phyloP scores from a whole-genome alignment of 2,797 vertebrate species.

The Manis pentadactyla region DNA sequence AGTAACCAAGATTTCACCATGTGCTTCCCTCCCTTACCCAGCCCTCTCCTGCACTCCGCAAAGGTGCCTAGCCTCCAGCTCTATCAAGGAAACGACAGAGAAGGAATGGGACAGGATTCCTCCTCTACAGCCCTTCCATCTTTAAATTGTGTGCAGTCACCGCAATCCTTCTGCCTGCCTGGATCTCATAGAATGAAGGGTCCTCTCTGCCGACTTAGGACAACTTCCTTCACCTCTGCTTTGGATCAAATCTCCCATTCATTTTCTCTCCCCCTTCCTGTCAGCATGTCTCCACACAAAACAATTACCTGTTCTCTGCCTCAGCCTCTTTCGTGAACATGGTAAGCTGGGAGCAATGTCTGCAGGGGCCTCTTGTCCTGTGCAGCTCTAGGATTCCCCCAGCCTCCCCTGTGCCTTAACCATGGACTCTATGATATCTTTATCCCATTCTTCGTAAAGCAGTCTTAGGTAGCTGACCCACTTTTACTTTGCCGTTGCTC shows the following conservation, averaged over 20 bases:
- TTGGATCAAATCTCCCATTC: background rate
- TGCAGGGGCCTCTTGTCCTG: rapidly evolving
- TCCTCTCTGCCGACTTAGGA: background rate
- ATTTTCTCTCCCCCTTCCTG: background rate
- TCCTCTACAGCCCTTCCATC: background rate
- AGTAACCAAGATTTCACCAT: background rate
- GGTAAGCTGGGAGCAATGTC: background rate
- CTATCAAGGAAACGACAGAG: background rate
- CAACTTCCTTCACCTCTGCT: background rate
- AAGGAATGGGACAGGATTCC: background rate
- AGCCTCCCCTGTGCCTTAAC: too few relatives aligned
- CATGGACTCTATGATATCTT: background rate
- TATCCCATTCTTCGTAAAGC: background rate
- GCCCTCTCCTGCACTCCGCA: background rate
- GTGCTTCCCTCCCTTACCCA: background rate
- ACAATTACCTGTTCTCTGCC: background rate
- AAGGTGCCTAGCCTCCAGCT: background rate
- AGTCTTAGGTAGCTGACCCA: too few relatives aligned
- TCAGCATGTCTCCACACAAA: background rate
- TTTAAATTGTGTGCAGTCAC: background rate
- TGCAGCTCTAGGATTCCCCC: background rate
- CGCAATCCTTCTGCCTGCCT: background rate
- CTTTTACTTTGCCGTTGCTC: background rate
- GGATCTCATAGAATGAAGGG: background rate
- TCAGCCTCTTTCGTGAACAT: background rate